Percentiles rank a stretch among this genome's conserved stretches.
These are phyloP conservation scores for Calliopsis andreniformis DNA, from an alignment of 1,140 invertebrate species.

Conservation along the genomic window DNA sequence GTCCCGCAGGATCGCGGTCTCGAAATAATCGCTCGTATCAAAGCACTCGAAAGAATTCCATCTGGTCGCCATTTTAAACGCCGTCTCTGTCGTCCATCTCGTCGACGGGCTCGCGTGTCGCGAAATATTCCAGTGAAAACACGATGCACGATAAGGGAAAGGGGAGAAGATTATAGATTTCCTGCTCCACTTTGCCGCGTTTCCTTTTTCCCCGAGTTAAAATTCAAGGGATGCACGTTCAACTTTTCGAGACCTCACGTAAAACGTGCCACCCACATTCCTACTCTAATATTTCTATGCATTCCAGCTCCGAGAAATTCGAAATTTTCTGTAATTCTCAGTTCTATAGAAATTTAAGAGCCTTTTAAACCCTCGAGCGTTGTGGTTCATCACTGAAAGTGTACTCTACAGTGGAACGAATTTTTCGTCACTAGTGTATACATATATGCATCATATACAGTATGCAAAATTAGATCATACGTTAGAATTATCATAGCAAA, in stretches of 20 bases:
- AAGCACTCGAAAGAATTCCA: slow-evolving; percentile 40
- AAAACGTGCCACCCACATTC: too few relatives aligned
- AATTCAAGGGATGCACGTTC: not conserved
- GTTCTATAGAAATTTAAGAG: too few relatives aligned
- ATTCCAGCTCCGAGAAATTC: too few relatives aligned
- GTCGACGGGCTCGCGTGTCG: slow-evolving; percentile 25
- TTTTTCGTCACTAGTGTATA: too few relatives aligned
- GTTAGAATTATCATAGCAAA: too few relatives aligned
- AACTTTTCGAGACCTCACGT: not conserved
- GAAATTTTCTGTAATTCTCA: too few relatives aligned
- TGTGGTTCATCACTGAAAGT: too few relatives aligned
- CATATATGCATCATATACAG: too few relatives aligned
- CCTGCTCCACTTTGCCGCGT: slow-evolving; percentile 25
- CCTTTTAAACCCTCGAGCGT: too few relatives aligned
- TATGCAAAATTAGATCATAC: too few relatives aligned
- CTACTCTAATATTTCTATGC: too few relatives aligned
- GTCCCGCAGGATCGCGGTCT: slow-evolving; percentile 47
- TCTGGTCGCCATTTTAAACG: slow-evolving; percentile 22
- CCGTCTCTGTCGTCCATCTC: not conserved
- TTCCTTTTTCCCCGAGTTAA: not conserved
- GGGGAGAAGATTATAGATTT: slow-evolving; percentile 43
- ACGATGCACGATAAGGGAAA: slow-evolving; percentile 21
- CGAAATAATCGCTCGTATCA: slow-evolving; percentile 49
- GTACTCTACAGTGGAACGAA: too few relatives aligned
- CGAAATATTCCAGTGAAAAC: slow-evolving; percentile 24